phyloP scores from a whole-genome alignment of 2,797 vertebrate genomes.

The Propithecus deckenii region DNA sequence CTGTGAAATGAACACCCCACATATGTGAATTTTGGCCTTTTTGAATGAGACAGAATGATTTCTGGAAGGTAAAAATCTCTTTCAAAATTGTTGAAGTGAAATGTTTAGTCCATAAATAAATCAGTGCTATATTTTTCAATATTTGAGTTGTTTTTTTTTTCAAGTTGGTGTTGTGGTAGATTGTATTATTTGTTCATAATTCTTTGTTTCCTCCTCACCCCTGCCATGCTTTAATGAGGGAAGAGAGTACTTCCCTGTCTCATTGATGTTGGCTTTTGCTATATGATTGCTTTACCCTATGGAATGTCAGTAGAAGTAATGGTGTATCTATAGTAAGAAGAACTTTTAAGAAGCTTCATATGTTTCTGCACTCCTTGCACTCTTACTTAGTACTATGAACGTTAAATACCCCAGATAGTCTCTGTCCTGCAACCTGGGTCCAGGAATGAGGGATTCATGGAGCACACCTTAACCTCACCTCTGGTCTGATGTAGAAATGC shows the following conservation, averaged over 20 bases:
- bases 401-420: neutral
- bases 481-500: neutral
- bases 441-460: neutral
- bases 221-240: neutral
- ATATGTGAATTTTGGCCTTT: neutral
- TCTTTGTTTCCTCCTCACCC: neutral
- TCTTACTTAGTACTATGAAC: neutral
- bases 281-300: neutral
- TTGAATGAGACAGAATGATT: neutral
- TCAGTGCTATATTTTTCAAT: neutral
- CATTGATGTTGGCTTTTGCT: neutral
- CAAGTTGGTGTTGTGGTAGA: neutral
- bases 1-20: neutral
- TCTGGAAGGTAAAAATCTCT: neutral
- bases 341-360: neutral
- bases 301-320: neutral
- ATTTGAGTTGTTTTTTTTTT: neutral
- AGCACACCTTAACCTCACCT: neutral
- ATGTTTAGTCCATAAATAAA: conserved; percentile 16
- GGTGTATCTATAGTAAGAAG: neutral
- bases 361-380: neutral
- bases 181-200: neutral
- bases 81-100: conserved; percentile 17
- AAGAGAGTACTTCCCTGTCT: neutral
- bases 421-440: neutral